Conservation (phyloP, 2,888 invertebrate species). For the Trachelus tabidus region DNA sequence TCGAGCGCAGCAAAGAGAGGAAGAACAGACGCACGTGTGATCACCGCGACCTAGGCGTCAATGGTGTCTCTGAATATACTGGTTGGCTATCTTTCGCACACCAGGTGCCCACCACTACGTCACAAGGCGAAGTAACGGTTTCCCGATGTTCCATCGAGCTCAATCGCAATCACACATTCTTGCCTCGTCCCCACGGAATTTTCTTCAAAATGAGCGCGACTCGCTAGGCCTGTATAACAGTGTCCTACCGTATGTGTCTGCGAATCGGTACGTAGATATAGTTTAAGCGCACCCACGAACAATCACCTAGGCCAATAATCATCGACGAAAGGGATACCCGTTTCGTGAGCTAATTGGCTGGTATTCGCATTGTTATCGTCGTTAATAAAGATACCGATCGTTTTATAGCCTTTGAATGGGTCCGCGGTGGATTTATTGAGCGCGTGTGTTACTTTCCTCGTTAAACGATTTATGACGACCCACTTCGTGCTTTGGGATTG, state of each 20-base stretch:
- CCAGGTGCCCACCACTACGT: constrained; percentile 53
- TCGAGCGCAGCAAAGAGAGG: constrained; percentile 20
- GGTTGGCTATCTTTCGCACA: constrained; percentile 24
- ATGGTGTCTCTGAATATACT: constrained; percentile 21
- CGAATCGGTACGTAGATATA: not conserved
- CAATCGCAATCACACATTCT: constrained; percentile 58
- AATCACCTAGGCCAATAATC: not conserved
- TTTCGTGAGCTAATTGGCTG: constrained; percentile 48
- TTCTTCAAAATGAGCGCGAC: constrained; percentile 20
- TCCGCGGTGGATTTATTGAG: not conserved
- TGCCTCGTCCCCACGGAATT: constrained; percentile 28
- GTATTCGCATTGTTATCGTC: constrained; percentile 18
- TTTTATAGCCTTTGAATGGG: not conserved
- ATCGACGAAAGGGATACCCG: constrained; percentile 27
- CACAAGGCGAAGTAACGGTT: constrained; percentile 56
- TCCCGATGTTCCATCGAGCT: constrained; percentile 53
- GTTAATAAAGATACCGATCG: constrained; percentile 8
- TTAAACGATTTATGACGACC: not conserved
- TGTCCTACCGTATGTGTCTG: not conserved
- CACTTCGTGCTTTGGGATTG: not conserved
- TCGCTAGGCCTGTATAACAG: not conserved
- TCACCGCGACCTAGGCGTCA: constrained; percentile 36
- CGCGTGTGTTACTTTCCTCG: not conserved
- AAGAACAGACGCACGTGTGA: constrained; percentile 38
- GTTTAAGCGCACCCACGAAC: not conserved